Conservation (phyloP, 2,888 invertebrate genomes). For the Limnephilus lunatus region DNA sequence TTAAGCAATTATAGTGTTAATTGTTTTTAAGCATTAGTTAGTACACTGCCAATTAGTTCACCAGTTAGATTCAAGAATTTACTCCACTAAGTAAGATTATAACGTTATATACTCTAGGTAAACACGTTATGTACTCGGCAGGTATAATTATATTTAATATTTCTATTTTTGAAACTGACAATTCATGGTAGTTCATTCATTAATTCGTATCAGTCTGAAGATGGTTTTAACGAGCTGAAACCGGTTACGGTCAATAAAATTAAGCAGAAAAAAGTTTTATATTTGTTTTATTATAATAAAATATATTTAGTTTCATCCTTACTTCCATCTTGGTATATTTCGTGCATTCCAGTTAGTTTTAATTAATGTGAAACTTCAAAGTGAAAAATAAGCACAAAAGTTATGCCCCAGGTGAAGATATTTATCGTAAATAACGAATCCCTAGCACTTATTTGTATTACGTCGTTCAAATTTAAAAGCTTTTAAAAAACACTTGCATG, state of each 20-base stretch:
- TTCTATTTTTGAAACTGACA: no score
- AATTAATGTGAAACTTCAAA: background rate
- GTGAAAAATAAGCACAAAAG: background rate
- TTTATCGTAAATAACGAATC: background rate
- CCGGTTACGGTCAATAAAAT: no score
- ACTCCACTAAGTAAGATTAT: background rate
- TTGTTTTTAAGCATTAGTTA: no score
- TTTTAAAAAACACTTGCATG: conserved; percentile 9
- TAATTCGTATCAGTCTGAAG: no score
- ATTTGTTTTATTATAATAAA: no score
- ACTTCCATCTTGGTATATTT: background rate
- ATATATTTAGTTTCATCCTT: background rate
- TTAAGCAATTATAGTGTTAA: no score
- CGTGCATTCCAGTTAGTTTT: background rate
- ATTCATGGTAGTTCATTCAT: no score
- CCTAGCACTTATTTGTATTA: background rate
- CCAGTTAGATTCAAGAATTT: no score
- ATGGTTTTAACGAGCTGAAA: no score
- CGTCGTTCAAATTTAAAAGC: background rate
- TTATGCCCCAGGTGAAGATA: background rate
- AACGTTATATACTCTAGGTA: background rate
- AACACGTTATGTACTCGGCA: background rate
- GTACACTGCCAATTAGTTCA: no score
- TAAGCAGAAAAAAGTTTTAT: no score
- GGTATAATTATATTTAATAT: no score